A percentile compares a stretch with the other conserved stretches of the same genome.
Conservation (phyloP, 2,797 vertebrate genomes). For the Helarctos malayanus region DNA sequence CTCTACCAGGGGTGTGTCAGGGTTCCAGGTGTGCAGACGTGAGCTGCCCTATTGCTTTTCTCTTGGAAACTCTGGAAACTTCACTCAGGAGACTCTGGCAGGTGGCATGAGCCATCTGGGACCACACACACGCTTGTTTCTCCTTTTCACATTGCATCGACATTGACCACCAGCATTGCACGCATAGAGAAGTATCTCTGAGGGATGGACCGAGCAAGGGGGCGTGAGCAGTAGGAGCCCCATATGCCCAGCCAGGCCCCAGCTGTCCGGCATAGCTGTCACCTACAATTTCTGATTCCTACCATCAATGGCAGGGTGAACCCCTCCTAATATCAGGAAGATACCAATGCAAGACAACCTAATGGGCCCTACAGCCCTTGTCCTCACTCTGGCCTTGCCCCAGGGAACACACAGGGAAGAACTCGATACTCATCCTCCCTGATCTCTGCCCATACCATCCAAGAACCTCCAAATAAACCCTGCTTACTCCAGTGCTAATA, state of each 20-base stretch:
- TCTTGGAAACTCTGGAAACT: background rate
- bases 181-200: background rate
- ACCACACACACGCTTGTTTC: rapidly evolving
- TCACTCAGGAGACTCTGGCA: background rate
- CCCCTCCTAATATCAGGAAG: background rate
- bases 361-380: background rate
- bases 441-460: conserved; percentile 60
- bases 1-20: background rate
- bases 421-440: conserved; percentile 48
- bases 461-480: conserved; percentile 76
- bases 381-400: conserved; percentile 62
- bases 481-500: conserved; percentile 74
- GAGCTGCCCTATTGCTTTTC: background rate
- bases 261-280: background rate
- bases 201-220: background rate
- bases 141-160: background rate
- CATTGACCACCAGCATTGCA: background rate
- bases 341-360: background rate
- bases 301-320: no score
- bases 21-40: background rate
- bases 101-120: background rate
- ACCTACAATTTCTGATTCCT: background rate
- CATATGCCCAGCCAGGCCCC: no score
- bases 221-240: background rate
- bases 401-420: conserved; percentile 63